These are phyloP conservation scores for Gymnarchus niloticus DNA, from an alignment of 2,113 vertebrate species.

Conservation along the genomic window DNA sequence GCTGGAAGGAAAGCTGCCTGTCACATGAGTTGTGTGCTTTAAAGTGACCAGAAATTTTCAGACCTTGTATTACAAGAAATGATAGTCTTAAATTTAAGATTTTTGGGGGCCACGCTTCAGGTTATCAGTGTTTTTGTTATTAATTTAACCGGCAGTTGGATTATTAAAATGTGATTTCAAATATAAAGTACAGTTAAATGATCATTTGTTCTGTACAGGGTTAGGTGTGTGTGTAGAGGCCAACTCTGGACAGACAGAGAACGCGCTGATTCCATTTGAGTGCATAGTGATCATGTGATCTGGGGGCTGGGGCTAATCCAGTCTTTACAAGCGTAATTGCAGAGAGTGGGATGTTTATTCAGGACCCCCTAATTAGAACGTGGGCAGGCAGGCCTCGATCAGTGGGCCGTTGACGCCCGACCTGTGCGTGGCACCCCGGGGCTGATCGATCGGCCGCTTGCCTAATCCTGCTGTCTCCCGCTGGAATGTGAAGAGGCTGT, in stretches of 20 bases:
- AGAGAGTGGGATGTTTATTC: constrained; percentile 49
- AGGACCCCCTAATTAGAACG: constrained; percentile 49
- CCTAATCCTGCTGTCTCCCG: constrained; percentile 14
- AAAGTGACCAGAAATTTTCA: neutral
- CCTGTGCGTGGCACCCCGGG: constrained; percentile 3
- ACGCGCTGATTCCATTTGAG: constrained; percentile 30
- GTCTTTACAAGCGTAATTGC: constrained; percentile 21
- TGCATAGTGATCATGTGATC: constrained; percentile 26
- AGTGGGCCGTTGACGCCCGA: constrained; percentile 42
- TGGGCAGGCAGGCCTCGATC: constrained; percentile 31
- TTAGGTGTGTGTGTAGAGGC: neutral
- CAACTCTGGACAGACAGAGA: neutral
- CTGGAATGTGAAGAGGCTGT: neutral
- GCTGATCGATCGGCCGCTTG: constrained; percentile 17
- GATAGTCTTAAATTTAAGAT: neutral
- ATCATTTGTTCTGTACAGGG: neutral
- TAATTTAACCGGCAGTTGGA: neutral
- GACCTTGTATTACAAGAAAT: neutral
- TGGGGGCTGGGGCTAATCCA: constrained; percentile 38
- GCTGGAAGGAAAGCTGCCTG: neutral
- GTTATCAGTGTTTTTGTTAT: neutral
- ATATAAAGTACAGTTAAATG: neutral
- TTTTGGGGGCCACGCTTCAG: neutral
- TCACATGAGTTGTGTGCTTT: neutral
- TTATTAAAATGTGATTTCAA: neutral